These are phyloP conservation scores for Adoxophyes honmai DNA, from an alignment of 1,140 invertebrate species.

Conservation along the genomic window DNA sequence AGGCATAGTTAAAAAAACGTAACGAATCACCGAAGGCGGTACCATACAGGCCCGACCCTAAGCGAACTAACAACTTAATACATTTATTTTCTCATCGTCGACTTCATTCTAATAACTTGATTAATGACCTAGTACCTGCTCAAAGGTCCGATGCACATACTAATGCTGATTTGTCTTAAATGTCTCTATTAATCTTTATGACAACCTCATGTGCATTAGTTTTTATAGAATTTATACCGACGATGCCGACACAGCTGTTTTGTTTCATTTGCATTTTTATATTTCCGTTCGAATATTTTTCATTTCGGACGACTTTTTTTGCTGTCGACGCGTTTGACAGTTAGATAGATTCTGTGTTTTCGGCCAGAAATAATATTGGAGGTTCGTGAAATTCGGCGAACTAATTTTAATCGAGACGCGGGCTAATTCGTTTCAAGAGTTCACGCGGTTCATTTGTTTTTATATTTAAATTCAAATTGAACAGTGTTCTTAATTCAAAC, in stretches of 20 bases:
- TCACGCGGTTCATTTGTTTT: too few species aligned
- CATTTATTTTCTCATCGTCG: constrained; percentile 53
- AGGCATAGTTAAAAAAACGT: constrained; percentile 27
- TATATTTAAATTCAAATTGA: too few species aligned
- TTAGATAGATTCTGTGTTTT: neutral
- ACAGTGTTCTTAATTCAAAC: too few species aligned
- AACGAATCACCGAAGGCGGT: constrained; percentile 49
- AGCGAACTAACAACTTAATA: constrained; percentile 37
- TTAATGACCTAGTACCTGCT: constrained; percentile 66
- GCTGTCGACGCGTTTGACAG: constrained; percentile 13
- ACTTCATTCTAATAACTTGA: constrained; percentile 44
- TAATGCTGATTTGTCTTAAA: constrained; percentile 54
- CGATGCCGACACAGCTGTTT: constrained; percentile 39
- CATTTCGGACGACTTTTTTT: constrained; percentile 6
- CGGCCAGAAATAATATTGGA: neutral
- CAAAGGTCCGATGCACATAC: constrained; percentile 41
- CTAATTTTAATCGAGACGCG: neutral
- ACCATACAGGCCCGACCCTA: constrained; percentile 31
- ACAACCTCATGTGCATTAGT: constrained; percentile 37
- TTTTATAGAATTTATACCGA: constrained; percentile 19
- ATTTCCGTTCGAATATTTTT: constrained; percentile 29
- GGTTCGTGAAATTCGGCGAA: neutral
- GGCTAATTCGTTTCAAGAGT: too few species aligned
- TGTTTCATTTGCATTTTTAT: constrained; percentile 48
- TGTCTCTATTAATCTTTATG: constrained; percentile 60